These are phyloP conservation scores for Asbolus verrucosus DNA, from an alignment of 1,140 invertebrate genomes.

Conservation along the genomic window DNA sequence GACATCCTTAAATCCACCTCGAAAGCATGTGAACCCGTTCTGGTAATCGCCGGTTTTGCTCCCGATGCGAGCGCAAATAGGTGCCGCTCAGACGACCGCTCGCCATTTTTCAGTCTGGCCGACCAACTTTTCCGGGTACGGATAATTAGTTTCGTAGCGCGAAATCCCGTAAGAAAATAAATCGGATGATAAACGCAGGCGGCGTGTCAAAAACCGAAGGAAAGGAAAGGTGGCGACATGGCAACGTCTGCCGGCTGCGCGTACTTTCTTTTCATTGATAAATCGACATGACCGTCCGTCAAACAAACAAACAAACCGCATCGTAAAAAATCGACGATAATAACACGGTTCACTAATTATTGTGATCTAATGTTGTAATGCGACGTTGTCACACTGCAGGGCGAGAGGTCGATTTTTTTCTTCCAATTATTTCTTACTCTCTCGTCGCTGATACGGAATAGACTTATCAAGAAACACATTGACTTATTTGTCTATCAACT, in stretches of 20 bases:
- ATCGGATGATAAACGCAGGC: too few species aligned
- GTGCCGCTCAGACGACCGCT: conserved; percentile 22
- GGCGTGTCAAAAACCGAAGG: too few species aligned
- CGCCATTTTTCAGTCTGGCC: conserved; percentile 11
- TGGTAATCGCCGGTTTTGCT: conserved; percentile 13
- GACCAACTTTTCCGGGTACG: conserved; percentile 17
- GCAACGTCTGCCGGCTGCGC: background rate
- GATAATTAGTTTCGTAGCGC: conserved; percentile 11
- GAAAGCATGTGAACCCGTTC: conserved; percentile 18
- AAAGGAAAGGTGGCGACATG: too few species aligned
- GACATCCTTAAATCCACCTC: conserved; percentile 11
- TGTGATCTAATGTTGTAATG: background rate
- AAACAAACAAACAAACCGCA: background rate
- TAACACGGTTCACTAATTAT: conserved; percentile 24
- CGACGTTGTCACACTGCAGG: background rate
- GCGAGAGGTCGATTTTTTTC: conserved; percentile 20
- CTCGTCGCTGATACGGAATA: too few species aligned
- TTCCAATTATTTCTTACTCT: background rate
- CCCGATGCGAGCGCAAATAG: background rate
- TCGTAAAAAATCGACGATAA: conserved; percentile 7
- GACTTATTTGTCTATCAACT: background rate
- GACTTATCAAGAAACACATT: background rate
- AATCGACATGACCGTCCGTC: background rate
- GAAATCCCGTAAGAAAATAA: conserved; percentile 9
- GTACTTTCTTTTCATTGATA: conserved; percentile 4